A percentile compares a stretch with the other conserved stretches of the same genome.
phyloP scores from a whole-genome alignment of 2,113 vertebrate species.

The Podilymbus podiceps region DNA sequence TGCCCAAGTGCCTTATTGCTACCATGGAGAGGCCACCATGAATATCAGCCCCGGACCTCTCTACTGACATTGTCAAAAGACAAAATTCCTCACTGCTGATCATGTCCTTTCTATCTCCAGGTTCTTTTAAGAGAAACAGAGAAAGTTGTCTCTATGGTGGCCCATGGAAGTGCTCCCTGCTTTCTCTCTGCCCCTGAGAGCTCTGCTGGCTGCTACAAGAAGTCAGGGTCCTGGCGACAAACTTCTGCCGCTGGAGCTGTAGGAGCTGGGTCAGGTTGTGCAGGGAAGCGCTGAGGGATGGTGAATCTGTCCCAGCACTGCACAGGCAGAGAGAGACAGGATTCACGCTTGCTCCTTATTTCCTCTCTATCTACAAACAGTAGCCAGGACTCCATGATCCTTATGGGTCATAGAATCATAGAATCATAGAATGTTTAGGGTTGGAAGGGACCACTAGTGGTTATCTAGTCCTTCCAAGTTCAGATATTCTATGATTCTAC shows the following conservation, averaged over 20 bases:
- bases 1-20: not conserved
- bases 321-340: not conserved
- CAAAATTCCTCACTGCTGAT: not conserved
- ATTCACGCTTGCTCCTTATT: not conserved
- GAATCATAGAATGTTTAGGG: no score
- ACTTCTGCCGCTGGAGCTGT: not conserved
- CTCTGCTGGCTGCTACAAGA: not conserved
- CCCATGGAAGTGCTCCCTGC: not conserved
- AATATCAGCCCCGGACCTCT: not conserved
- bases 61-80: not conserved
- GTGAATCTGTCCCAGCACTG: not conserved
- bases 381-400: not conserved
- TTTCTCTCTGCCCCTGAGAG: not conserved
- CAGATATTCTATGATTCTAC: not conserved
- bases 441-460: no score
- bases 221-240: not conserved
- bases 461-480: not conserved
- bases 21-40: not conserved
- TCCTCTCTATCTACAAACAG: not conserved
- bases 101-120: not conserved
- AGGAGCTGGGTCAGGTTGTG: not conserved
- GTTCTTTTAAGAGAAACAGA: not conserved
- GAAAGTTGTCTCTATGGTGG: not conserved
- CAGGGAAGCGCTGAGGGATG: not conserved
- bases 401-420: no score